These are phyloP conservation scores for Junonia oenone DNA, from an alignment of 2,888 invertebrate genomes.

Conservation along the genomic window DNA sequence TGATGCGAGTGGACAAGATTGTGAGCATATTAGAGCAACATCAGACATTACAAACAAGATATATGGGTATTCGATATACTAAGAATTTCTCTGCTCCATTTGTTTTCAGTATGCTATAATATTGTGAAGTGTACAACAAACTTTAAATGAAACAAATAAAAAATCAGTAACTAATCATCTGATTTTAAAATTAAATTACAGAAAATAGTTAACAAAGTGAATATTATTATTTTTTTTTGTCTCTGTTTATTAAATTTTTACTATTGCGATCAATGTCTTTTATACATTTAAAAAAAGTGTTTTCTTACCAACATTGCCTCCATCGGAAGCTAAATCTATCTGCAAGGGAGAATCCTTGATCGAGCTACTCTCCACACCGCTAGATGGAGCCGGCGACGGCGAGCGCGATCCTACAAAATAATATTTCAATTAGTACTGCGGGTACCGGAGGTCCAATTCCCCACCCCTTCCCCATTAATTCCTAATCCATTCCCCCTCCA, in stretches of 20 bases:
- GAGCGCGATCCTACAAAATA: constrained; percentile 82
- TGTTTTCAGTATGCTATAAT: too few relatives aligned
- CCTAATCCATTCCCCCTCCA: too few relatives aligned
- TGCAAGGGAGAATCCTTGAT: constrained; percentile 89
- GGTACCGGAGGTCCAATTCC: too few relatives aligned
- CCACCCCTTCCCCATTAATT: too few relatives aligned
- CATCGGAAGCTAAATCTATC: constrained; percentile 86
- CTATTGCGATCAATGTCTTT: too few relatives aligned
- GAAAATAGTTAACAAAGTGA: neutral
- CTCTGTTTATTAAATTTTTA: too few relatives aligned
- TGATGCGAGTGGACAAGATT: constrained; percentile 23
- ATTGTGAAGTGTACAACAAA: too few relatives aligned
- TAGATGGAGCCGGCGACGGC: constrained; percentile 93
- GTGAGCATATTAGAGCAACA: neutral
- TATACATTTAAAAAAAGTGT: too few relatives aligned
- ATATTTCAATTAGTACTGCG: neutral
- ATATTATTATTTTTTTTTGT: neutral
- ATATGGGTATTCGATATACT: too few relatives aligned
- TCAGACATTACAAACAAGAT: too few relatives aligned
- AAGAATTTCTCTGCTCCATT: neutral
- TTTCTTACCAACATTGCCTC: constrained; percentile 74
- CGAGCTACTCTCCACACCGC: constrained; percentile 90
- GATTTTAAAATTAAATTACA: neutral
- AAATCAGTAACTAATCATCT: neutral
- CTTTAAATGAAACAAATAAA: too few relatives aligned